Evolutionary conservation across 2,113 vertebrate species (phyloP), one percentile per base, ranked within the genome.

Genomic region (Petrocephalus microphthalmus): DNA sequence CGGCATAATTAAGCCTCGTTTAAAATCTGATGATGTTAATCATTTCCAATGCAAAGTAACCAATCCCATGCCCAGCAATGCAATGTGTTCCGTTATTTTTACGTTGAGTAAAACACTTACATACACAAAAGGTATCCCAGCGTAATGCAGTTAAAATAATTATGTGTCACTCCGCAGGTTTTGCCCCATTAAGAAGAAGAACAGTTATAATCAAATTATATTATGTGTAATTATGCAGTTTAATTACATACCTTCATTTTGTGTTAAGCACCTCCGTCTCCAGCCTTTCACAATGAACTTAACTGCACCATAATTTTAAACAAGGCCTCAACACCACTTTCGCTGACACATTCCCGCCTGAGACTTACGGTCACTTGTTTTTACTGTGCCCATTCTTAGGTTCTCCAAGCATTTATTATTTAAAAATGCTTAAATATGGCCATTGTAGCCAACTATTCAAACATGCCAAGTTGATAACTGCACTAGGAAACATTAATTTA

Each of bases 151-250:
- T 33, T 29, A 22, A 33, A 53, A 22, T 85, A 53, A 85, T 52
- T 85, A 85, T 47, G 45, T 47, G 25, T 51, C 84, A 85, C 22
- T 47, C 81, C 45, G 49, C 81, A 47, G 81, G 45, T 83, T 49
- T 83, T 83, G 81, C 42, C 29, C 29, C 74, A 81, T 81, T 42
- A 81, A 20, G 42, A 45, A 81, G 45, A 81, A 83, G 42, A 83
- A 82, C 20, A 83, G 81, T 83, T 49, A 83, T 83, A 83, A 83
- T 83, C 45, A 83, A 83, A 83, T 83, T 83, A 81, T 45, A 81
- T 81, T 81, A 83, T 83, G 81, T 47, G 42, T 19, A 53, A 85
- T 85, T 85, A 85, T 53, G 49, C n/a, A 52, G 51, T 29, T 53
- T 85, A 85, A 85, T 85, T 53, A 54, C 49, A 53, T 47, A 85